Evolutionary conservation across 2,797 vertebrate genomes (phyloP).

Genomic region (Taenioides sp.): DNA sequence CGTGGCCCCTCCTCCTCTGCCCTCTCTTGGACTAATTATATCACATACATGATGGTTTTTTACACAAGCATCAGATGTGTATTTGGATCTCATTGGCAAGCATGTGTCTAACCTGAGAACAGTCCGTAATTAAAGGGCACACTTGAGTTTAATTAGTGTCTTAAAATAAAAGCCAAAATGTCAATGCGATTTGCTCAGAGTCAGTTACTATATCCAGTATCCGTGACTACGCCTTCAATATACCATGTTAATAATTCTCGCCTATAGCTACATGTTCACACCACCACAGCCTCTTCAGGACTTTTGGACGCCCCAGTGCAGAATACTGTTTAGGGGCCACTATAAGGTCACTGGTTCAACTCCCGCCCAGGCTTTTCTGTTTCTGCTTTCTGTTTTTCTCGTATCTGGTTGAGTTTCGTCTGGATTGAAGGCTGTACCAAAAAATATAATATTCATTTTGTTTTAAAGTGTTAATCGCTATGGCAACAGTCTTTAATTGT

Average conservation of each 20-base stretch:
- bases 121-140: conserved; percentile 1
- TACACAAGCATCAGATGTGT: background rate
- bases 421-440: no score
- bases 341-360: no score
- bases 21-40: conserved; percentile 2
- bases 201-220: conserved; percentile 42
- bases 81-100: background rate
- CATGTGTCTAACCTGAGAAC: conserved; percentile 2
- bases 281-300: background rate
- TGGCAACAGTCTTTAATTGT: no score
- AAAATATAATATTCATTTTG: no score
- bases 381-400: no score
- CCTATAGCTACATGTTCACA: background rate
- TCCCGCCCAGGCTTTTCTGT: no score
- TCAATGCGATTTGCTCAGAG: conserved; percentile 44
- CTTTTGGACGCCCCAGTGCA: background rate
- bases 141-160: conserved; percentile 20
- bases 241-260: background rate
- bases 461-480: no score
- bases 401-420: no score
- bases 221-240: background rate
- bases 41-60: conserved; percentile 3
- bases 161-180: conserved; percentile 40
- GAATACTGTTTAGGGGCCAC: background rate
- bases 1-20: conserved; percentile 20